A percentile compares a stretch with the other conserved stretches of the same genome.
Evolutionary conservation across 2,797 vertebrate genomes (phyloP).

Genomic region (Okamejei kenojei): DNA sequence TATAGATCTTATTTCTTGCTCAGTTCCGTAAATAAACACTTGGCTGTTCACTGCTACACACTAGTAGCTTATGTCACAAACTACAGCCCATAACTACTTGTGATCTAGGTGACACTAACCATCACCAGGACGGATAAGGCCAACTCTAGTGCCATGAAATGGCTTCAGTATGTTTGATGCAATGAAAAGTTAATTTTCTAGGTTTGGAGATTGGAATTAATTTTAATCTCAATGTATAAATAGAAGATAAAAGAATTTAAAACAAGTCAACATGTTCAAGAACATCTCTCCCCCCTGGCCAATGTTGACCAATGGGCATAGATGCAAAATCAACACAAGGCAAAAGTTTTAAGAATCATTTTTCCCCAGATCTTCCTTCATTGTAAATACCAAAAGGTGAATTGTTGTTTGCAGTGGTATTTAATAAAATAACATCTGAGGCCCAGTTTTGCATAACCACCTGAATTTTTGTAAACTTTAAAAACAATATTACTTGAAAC

Average conservation of each 20-base stretch:
- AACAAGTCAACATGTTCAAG: background rate
- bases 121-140: background rate
- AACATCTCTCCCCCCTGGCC: too few relatives aligned
- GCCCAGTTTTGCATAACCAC: background rate
- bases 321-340: background rate
- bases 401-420: background rate
- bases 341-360: background rate
- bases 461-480: background rate
- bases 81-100: background rate
- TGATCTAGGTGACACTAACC: background rate
- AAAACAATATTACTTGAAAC: background rate
- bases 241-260: background rate
- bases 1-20: background rate
- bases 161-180: background rate
- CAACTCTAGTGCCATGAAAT: background rate
- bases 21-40: too few relatives aligned
- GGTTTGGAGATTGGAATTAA: background rate
- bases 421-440: background rate
- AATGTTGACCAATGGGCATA: background rate
- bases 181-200: background rate
- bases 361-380: background rate
- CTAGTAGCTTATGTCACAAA: background rate
- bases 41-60: background rate
- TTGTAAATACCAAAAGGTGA: background rate
- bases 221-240: conserved; percentile 4